These are phyloP conservation scores for Folsomia candida DNA, from an alignment of 2,888 invertebrate genomes.

Conservation along the genomic window DNA sequence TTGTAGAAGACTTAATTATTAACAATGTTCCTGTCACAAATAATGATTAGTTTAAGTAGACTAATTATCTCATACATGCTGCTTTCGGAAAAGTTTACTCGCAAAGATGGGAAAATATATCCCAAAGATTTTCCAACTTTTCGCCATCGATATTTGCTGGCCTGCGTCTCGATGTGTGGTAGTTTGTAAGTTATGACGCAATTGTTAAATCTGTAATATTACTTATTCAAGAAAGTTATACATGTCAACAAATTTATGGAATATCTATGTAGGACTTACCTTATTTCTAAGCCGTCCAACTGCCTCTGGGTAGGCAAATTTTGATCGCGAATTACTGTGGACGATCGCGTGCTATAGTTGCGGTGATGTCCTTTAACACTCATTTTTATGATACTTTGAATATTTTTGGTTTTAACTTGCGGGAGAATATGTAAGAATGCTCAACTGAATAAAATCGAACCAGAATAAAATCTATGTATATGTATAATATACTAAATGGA, in stretches of 20 bases:
- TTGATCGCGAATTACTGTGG: too few species aligned
- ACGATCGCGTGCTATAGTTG: too few species aligned
- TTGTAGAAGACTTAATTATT: too few species aligned
- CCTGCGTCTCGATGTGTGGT: constrained; percentile 33
- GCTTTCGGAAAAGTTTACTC: neutral
- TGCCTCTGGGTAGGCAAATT: constrained; percentile 59
- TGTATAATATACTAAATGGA: too few species aligned
- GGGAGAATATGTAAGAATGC: too few species aligned
- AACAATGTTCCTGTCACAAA: too few species aligned
- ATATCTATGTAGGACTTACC: neutral
- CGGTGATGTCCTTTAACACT: too few species aligned
- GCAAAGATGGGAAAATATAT: constrained; percentile 27
- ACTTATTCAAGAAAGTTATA: neutral
- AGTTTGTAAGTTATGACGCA: constrained; percentile 33
- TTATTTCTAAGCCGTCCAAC: neutral
- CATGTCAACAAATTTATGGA: neutral
- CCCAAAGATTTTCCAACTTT: constrained; percentile 32
- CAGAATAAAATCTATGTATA: too few species aligned
- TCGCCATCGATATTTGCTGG: constrained; percentile 28
- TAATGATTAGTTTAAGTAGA: too few species aligned
- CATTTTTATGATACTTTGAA: too few species aligned
- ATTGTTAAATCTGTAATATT: constrained; percentile 17
- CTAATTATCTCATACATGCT: neutral
- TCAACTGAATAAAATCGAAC: too few species aligned
- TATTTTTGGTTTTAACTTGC: too few species aligned